Conservation (phyloP, 2,888 invertebrate genomes). For the Ophion ventricosus region DNA sequence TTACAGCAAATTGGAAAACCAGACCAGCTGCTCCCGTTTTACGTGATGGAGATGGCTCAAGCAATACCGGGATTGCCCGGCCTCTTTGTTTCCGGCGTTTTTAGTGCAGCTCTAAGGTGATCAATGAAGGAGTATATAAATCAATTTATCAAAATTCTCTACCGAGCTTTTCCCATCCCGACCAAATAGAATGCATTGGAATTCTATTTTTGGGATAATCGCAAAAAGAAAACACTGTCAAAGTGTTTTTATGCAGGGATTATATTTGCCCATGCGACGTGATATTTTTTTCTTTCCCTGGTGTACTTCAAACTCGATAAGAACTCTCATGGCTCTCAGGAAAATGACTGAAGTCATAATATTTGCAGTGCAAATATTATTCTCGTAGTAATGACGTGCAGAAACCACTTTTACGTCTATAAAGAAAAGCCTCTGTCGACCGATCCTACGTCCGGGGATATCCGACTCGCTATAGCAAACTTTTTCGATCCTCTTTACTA, state of each 20-base stretch:
- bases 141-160: background rate
- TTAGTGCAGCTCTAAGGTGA: slow-evolving; percentile 93
- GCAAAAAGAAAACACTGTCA: background rate
- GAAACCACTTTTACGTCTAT: background rate
- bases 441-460: slow-evolving; percentile 10
- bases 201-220: background rate
- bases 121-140: slow-evolving; percentile 5
- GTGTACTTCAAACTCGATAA: background rate
- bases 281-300: slow-evolving; percentile 37
- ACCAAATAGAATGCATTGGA: background rate
- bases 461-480: background rate
- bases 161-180: background rate
- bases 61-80: slow-evolving; percentile 92
- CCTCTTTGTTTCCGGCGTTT: slow-evolving; percentile 93
- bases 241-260: background rate
- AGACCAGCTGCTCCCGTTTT: slow-evolving; percentile 91
- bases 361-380: slow-evolving; percentile 61
- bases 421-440: slow-evolving; percentile 5
- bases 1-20: slow-evolving; percentile 86
- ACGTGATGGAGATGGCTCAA: slow-evolving; percentile 91
- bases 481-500: slow-evolving; percentile 12
- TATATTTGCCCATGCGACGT: background rate
- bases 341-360: slow-evolving; percentile 65
- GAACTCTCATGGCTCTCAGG: slow-evolving; percentile 55
- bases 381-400: slow-evolving; percentile 59